Conservation (phyloP, 2,888 invertebrate genomes). For the Lampropteryx suffumata region DNA sequence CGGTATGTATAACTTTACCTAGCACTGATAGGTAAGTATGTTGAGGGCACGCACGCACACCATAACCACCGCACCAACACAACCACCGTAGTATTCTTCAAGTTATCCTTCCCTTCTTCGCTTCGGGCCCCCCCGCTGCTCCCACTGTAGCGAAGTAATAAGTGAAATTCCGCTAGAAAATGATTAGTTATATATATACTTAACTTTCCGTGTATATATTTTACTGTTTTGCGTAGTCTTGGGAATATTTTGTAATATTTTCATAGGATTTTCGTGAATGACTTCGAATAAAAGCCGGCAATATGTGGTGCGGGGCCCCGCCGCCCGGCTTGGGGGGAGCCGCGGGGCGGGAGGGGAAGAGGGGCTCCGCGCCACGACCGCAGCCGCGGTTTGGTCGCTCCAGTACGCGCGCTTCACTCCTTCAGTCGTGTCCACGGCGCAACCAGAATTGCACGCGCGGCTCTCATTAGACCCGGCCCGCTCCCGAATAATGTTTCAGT, state of each 20-base stretch:
- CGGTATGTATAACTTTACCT: too few relatives aligned
- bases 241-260: slow-evolving; percentile 25
- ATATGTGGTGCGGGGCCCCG: slow-evolving; percentile 39
- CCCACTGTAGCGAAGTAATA: slow-evolving; percentile 3
- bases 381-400: slow-evolving; percentile 45
- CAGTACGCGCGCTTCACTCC: slow-evolving; percentile 50
- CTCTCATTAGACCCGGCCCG: slow-evolving; percentile 77
- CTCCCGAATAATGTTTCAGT: slow-evolving; percentile 83
- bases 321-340: slow-evolving; percentile 22
- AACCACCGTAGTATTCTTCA: slow-evolving; percentile 51
- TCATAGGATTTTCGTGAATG: slow-evolving; percentile 72
- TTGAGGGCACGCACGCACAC: slow-evolving; percentile 41
- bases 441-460: slow-evolving; percentile 77
- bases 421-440: slow-evolving; percentile 78
- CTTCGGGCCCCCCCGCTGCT: slow-evolving; percentile 45
- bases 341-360: slow-evolving; percentile 37
- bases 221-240: slow-evolving; percentile 12
- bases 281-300: slow-evolving; percentile 52
- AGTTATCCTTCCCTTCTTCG: slow-evolving; percentile 74
- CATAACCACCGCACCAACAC: slow-evolving; percentile 58
- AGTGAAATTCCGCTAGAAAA: neutral
- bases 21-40: too few relatives aligned
- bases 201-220: slow-evolving; percentile 7
- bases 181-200: neutral
- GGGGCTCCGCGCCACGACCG: slow-evolving; percentile 44